Conservation (phyloP, 2,888 invertebrate species). For the Aphodius sticticus region DNA sequence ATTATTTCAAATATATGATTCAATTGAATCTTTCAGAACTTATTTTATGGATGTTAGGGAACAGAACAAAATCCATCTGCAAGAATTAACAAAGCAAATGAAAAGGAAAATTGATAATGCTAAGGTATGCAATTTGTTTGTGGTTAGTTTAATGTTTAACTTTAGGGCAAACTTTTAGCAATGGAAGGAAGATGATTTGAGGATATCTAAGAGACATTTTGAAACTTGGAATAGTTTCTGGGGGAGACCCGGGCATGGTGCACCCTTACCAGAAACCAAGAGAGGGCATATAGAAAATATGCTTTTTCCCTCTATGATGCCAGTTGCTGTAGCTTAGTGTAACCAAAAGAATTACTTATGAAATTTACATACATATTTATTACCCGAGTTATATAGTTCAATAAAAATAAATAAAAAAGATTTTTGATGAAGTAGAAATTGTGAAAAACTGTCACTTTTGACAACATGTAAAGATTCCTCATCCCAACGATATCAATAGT, state of each 20-base stretch:
- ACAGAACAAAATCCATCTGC: conserved; percentile 60
- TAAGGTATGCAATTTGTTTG: conserved; percentile 49
- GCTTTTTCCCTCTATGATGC: conserved; percentile 54
- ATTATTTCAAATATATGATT: conserved; percentile 24
- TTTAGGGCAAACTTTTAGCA: conserved; percentile 59
- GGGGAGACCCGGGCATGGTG: conserved; percentile 82
- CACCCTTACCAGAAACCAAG: conserved; percentile 52
- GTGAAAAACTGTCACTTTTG: too few relatives aligned
- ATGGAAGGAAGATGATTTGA: conserved; percentile 68
- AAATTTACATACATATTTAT: too few relatives aligned
- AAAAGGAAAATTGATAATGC: conserved; percentile 60
- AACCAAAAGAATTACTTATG: too few relatives aligned
- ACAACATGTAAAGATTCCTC: too few relatives aligned
- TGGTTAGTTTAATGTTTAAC: too few relatives aligned
- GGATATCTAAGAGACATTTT: conserved; percentile 74
- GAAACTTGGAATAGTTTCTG: conserved; percentile 79
- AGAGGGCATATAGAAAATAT: conserved; percentile 54
- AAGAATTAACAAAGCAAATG: conserved; percentile 65
- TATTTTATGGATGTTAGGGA: conserved; percentile 49
- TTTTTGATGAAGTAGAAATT: too few relatives aligned
- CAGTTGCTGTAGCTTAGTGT: conserved; percentile 47
- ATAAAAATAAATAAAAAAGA: too few relatives aligned
- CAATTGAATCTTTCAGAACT: conserved; percentile 40
- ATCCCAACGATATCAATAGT: too few relatives aligned
- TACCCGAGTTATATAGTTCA: too few relatives aligned